These are phyloP conservation scores for Drosophila mettleri DNA, from an alignment of 2,888 invertebrate genomes.

Conservation along the genomic window DNA sequence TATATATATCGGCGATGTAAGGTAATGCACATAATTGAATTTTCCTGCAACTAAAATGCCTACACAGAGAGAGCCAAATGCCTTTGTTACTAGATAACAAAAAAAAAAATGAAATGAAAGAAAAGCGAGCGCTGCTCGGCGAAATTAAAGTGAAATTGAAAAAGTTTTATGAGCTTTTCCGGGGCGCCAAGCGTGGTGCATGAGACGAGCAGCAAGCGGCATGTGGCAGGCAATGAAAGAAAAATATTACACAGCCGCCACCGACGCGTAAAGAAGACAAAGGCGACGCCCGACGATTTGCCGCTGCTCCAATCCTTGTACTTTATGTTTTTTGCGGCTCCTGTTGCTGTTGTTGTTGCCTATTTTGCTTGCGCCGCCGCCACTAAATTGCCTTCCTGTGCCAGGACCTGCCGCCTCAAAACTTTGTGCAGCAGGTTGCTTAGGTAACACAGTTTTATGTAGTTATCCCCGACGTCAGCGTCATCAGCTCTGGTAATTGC, in stretches of 20 bases:
- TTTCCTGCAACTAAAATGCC: conserved; percentile 77
- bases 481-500: conserved; percentile 66
- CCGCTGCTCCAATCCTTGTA: conserved; percentile 33
- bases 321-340: conserved; percentile 16
- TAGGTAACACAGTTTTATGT: conserved; percentile 79
- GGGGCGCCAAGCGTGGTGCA: conserved; percentile 10
- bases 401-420: conserved; percentile 37
- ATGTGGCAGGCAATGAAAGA: conserved; percentile 62
- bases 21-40: conserved; percentile 81
- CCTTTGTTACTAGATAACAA: conserved; percentile 73
- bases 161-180: conserved; percentile 83
- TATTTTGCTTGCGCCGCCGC: conserved; percentile 33
- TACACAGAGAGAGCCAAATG: conserved; percentile 55
- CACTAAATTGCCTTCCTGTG: conserved; percentile 72
- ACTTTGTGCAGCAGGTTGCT: conserved; percentile 78
- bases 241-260: conserved; percentile 78
- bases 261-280: conserved; percentile 76
- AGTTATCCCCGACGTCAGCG: conserved; percentile 60
- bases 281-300: conserved; percentile 58
- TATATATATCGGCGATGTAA: conserved; percentile 25
- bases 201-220: conserved; percentile 15
- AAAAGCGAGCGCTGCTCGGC: conserved; percentile 31
- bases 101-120: conserved; percentile 23
- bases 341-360: conserved; percentile 18
- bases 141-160: conserved; percentile 83